A percentile compares a stretch with the other conserved stretches of the same genome.
phyloP scores from a whole-genome alignment of 2,113 vertebrate genomes.

The Rhabdomys dilectus region DNA sequence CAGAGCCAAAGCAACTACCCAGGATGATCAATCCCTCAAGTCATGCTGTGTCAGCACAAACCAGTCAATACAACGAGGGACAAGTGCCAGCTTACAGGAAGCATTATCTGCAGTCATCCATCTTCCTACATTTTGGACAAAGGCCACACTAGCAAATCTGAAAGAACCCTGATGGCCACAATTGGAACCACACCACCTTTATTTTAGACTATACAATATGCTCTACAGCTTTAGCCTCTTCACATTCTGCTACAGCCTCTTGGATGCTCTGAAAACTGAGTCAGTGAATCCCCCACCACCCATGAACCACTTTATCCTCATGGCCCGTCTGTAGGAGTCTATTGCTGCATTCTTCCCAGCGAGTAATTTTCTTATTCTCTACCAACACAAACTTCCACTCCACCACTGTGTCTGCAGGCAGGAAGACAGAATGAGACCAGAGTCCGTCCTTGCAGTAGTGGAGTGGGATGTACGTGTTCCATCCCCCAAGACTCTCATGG shows the following conservation, averaged over 20 bases:
- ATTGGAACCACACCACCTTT: slow-evolving; percentile 18
- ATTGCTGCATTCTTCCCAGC: slow-evolving; percentile 97
- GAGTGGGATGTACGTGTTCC: slow-evolving; percentile 91
- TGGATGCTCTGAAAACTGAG: neutral
- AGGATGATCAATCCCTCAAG: neutral
- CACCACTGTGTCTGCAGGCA: slow-evolving; percentile 89
- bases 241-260: neutral
- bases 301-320: slow-evolving; percentile 88
- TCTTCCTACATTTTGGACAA: neutral
- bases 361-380: slow-evolving; percentile 91
- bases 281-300: slow-evolving; percentile 92
- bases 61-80: neutral
- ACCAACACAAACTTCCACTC: slow-evolving; percentile 97
- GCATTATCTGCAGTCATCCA: neutral
- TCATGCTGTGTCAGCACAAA: neutral
- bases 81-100: neutral
- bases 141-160: slow-evolving; percentile 63
- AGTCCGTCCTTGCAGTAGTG: slow-evolving; percentile 88
- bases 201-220: slow-evolving; percentile 22
- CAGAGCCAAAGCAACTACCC: neutral
- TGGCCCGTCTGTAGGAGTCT: slow-evolving; percentile 90
- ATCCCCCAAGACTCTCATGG: slow-evolving; percentile 91
- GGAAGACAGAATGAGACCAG: slow-evolving; percentile 89
- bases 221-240: neutral
- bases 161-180: slow-evolving; percentile 36